phyloP scores from a whole-genome alignment of 2,797 vertebrate species.

The Buphagus erythrorhynchus region DNA sequence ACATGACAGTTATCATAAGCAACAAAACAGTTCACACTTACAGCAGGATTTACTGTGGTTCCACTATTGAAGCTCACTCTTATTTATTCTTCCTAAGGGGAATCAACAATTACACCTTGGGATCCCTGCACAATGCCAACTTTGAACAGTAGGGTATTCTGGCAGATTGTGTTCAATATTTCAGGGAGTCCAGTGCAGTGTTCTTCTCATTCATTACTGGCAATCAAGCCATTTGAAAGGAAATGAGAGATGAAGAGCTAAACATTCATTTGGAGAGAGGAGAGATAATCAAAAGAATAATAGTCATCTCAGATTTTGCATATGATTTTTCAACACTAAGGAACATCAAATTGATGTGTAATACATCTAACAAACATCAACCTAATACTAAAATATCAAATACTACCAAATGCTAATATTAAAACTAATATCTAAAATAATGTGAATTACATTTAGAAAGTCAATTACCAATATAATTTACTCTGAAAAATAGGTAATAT shows the following conservation, averaged over 20 bases:
- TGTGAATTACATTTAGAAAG: not conserved
- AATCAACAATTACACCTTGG: not conserved
- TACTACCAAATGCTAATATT: not conserved
- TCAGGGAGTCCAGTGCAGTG: constrained; percentile 5
- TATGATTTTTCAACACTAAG: not conserved
- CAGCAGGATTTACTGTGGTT: not conserved
- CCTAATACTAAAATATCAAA: not conserved
- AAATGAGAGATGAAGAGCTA: constrained; percentile 41
- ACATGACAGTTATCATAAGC: not conserved
- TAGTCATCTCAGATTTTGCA: not conserved
- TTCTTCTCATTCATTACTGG: constrained; percentile 27
- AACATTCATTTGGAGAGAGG: constrained; percentile 29
- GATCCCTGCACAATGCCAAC: not conserved
- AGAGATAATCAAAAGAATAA: not conserved
- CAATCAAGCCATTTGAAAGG: constrained; percentile 51
- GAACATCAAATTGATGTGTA: not conserved
- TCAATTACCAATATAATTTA: not conserved
- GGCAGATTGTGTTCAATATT: not conserved
- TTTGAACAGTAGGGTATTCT: not conserved
- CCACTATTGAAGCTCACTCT: not conserved
- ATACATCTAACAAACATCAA: not conserved
- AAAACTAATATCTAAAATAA: not conserved
- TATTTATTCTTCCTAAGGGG: not conserved
- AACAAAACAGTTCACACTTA: not conserved
- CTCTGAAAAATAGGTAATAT: not conserved